Evolutionary conservation across 2,113 vertebrate genomes (phyloP).

Genomic region (Cariama cristata): DNA sequence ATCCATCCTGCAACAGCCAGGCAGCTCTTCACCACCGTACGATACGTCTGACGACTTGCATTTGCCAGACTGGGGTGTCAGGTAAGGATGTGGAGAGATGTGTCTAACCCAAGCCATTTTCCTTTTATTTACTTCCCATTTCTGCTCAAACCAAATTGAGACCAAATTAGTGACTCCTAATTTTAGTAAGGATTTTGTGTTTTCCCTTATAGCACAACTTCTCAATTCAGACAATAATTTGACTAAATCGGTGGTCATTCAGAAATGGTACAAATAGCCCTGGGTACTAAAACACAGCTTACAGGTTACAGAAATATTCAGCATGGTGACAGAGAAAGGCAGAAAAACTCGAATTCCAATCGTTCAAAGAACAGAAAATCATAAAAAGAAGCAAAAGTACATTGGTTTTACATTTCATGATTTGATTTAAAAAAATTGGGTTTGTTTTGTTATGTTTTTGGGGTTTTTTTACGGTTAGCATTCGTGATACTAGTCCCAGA

Average conservation of each 20-base stretch:
- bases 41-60: constrained; percentile 38
- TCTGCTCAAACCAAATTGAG: not conserved
- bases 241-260: not conserved
- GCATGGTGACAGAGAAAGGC: not conserved
- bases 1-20: not conserved
- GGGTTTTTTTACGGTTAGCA: not conserved
- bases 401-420: not conserved
- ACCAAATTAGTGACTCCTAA: not conserved
- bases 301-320: not conserved
- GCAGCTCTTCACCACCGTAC: constrained; percentile 6
- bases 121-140: not conserved
- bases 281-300: not conserved
- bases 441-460: not conserved
- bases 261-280: not conserved
- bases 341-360: not conserved
- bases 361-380: not conserved
- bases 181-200: not conserved
- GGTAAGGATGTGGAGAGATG: not conserved
- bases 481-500: not conserved
- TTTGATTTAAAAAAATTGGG: not conserved
- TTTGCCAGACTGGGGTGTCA: constrained; percentile 30
- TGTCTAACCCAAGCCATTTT: not conserved
- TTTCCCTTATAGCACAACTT: not conserved
- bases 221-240: not conserved
- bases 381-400: not conserved